phyloP scores from a whole-genome alignment of 1,140 invertebrate genomes.

The Anadara kagoshimensis region DNA sequence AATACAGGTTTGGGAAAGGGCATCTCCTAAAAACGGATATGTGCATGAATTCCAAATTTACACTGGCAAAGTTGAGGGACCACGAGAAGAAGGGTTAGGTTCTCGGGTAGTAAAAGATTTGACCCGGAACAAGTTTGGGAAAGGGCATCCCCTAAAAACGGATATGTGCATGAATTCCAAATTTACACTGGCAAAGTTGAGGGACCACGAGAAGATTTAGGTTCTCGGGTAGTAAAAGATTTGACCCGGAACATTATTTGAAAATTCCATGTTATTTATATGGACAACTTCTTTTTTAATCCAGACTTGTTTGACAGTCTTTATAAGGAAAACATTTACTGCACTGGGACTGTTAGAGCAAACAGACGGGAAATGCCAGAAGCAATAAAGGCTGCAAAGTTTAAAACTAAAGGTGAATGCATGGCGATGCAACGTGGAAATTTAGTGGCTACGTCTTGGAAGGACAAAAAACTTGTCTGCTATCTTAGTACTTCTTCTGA shows the following conservation, averaged over 20 bases:
- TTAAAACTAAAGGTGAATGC: constrained; percentile 7
- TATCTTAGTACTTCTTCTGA: constrained; percentile 31
- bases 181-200: constrained; percentile 12
- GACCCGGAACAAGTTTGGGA: constrained; percentile 26
- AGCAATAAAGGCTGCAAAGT: not conserved
- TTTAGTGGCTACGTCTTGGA: constrained; percentile 31
- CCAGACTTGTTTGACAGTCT: not conserved
- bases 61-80: constrained; percentile 11
- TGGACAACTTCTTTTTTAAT: constrained; percentile 4
- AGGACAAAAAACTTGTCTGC: constrained; percentile 27
- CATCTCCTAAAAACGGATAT: constrained; percentile 30
- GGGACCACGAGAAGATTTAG: constrained; percentile 13
- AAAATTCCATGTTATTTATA: constrained; percentile 1
- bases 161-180: constrained; percentile 18
- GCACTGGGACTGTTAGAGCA: not conserved
- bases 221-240: not conserved
- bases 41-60: constrained; percentile 10
- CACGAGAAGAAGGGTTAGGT: not conserved
- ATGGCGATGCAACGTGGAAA: constrained; percentile 13
- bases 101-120: not conserved
- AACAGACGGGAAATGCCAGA: constrained; percentile 9
- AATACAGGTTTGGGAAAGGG: constrained; percentile 36
- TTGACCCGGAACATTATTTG: not conserved
- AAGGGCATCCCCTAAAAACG: constrained; percentile 22
- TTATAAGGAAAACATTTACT: not conserved